Evolutionary conservation across 2,797 vertebrate species (phyloP), one percentile per base, ranked within the genome.

Genomic region (Falco biarmicus): DNA sequence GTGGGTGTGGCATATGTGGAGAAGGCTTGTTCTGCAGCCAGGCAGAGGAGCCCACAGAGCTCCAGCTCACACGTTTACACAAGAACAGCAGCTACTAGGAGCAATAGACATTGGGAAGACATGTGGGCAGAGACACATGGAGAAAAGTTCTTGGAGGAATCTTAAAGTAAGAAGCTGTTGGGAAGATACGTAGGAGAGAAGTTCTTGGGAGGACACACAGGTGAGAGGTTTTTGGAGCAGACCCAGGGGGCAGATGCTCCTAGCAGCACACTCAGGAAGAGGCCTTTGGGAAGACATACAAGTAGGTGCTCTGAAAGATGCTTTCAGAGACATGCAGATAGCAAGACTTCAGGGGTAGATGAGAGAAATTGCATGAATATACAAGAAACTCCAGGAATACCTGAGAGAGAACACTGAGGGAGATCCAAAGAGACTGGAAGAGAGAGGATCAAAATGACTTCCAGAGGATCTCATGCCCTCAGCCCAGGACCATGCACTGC

Each of bases 1-100:
- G 11, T 22, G 19, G 22, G 0, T 1, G 5, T 43, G 16, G 24
- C 3, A 2, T 68, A 14, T 34, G 11, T 6, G 26, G 32, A 78
- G 34, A 64, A 76, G 7, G 15, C 10, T 85, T 15, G 24, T 68
- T 87, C 56, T 65, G 51, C 32, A 85, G 29, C 5, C 17, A 65
- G 15, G 11, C 6, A 63, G 48, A 63, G 24, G n/a, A 74, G 24
- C 9, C 47, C 13, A 1, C 5, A 15, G 26, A 54, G 17, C 7
- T 89, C 16, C 31, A 66, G 8, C 7, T 91, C 60, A 59, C 32
- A 10, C 11, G 5, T 68, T 85, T 45, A 39, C 24, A 17, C 6
- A 51, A 64, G 21, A 45, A 13, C 41, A 29, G 19, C 24, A 87
- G 31, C n/a, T 94, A 31, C 34, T 34, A 37, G 17, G n/a, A 13